phyloP scores from a whole-genome alignment of 1,140 invertebrate species.

The Neodiprion fabricii region DNA sequence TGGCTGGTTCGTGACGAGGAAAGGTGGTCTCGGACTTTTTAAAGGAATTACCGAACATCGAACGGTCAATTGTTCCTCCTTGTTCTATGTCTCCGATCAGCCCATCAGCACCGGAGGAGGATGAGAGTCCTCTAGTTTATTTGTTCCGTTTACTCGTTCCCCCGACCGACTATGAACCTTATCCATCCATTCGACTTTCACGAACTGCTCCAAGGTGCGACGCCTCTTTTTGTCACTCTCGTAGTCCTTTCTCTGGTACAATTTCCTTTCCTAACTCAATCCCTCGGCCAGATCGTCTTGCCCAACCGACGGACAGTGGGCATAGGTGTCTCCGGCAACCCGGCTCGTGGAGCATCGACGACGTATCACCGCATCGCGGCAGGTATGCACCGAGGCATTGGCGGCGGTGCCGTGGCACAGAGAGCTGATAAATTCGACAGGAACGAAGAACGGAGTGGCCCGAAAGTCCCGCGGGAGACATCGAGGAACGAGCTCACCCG shows the following conservation, averaged over 20 bases:
- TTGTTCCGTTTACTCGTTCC: no score
- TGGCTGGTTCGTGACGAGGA: background rate
- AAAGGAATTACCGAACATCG: constrained; percentile 7
- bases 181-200: background rate
- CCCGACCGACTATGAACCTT: no score
- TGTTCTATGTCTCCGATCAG: constrained; percentile 2
- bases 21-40: constrained; percentile 2
- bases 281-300: no score
- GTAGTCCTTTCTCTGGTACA: no score
- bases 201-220: background rate
- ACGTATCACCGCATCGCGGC: no score
- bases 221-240: background rate
- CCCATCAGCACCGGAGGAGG: background rate
- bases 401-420: background rate
- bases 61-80: constrained; percentile 5
- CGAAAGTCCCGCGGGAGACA: constrained; percentile 36
- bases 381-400: background rate
- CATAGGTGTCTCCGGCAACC: no score
- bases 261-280: no score
- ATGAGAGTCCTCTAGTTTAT: background rate
- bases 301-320: no score
- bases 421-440: constrained; percentile 1
- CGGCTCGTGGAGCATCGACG: no score
- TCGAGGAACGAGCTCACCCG: constrained; percentile 29
- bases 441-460: background rate